Conservation (phyloP, 2,888 invertebrate species). For the Rotaria magnacalcarata region DNA sequence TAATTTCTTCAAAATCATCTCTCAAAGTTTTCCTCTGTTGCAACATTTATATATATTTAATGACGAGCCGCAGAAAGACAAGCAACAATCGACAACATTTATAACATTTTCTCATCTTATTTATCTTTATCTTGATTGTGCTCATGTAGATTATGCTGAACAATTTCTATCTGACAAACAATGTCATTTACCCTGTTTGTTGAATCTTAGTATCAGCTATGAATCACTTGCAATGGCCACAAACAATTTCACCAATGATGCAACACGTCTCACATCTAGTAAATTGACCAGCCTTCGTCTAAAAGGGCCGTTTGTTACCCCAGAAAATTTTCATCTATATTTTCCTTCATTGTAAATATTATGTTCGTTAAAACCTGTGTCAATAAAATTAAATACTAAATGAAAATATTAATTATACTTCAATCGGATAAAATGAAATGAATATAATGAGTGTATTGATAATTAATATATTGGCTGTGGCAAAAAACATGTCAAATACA, state of each 20-base stretch:
- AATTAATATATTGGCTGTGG: too few species aligned
- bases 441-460: too few species aligned
- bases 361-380: not conserved
- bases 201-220: not conserved
- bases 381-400: not conserved
- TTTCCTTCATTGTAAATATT: not conserved
- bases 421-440: too few species aligned
- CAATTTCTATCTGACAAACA: not conserved
- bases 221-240: not conserved
- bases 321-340: not conserved
- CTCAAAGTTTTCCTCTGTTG: not conserved
- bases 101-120: not conserved
- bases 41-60: not conserved
- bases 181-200: not conserved
- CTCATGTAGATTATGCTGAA: not conserved
- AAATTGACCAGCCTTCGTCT: not conserved
- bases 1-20: not conserved
- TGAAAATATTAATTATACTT: too few species aligned
- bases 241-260: not conserved
- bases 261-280: not conserved
- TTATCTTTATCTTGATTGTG: not conserved
- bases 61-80: not conserved
- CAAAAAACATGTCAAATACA: too few species aligned
- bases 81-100: not conserved
- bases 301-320: not conserved